These are phyloP conservation scores for Brachypalpus laphriformis DNA, from an alignment of 2,888 invertebrate genomes.

Conservation along the genomic window DNA sequence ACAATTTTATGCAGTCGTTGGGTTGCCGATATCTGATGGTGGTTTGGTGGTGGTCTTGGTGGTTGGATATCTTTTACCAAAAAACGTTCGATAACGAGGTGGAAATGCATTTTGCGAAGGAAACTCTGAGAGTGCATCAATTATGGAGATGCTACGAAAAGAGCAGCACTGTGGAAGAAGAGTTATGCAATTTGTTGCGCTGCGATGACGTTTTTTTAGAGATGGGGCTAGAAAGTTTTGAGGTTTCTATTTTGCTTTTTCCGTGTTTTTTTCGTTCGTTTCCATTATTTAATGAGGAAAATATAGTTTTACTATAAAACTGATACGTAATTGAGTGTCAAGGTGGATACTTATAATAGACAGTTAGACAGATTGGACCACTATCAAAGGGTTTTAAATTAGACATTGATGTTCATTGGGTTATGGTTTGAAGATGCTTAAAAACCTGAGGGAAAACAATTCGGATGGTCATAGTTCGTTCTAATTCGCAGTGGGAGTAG, in stretches of 20 bases:
- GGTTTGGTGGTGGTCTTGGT: neutral
- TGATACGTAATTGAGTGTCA: slow-evolving; percentile 10
- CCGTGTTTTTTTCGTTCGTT: neutral
- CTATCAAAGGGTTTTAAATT: neutral
- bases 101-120: slow-evolving; percentile 21
- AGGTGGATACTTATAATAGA: neutral
- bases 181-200: slow-evolving; percentile 11
- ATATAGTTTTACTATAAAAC: slow-evolving; percentile 4
- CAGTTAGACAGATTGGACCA: neutral
- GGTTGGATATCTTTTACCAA: slow-evolving; percentile 12
- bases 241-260: neutral
- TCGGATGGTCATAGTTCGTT: neutral
- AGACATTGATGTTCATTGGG: neutral
- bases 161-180: neutral
- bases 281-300: neutral
- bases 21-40: slow-evolving; percentile 7
- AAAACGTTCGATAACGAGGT: slow-evolving; percentile 21
- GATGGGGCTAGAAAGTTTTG: neutral
- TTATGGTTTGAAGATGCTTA: neutral
- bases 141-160: slow-evolving; percentile 18
- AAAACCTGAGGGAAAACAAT: neutral
- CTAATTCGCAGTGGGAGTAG: neutral
- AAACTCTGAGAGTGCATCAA: slow-evolving; percentile 23
- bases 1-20: slow-evolving; percentile 23
- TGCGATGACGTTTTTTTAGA: neutral